phyloP scores from a whole-genome alignment of 1,140 invertebrate genomes.

The Berghia stephanieae region DNA sequence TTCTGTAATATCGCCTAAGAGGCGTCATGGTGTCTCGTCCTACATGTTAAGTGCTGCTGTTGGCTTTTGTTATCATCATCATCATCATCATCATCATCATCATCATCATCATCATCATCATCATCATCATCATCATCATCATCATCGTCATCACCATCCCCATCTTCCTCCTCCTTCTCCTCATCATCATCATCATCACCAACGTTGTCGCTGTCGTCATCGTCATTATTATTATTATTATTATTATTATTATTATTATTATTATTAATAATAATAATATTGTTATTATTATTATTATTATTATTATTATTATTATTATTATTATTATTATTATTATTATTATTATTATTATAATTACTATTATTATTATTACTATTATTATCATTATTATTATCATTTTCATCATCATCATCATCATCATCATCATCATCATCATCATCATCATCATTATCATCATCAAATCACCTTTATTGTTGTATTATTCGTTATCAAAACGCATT shows the following conservation, averaged over 20 bases:
- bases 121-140: neutral
- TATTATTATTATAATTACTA: too few species aligned
- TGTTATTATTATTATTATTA: neutral
- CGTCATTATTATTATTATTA: neutral
- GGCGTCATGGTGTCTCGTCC: too few species aligned
- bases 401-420: constrained; percentile 3
- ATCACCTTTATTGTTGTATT: neutral
- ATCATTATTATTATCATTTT: too few species aligned
- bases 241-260: neutral
- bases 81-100: constrained; percentile 11
- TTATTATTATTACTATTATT: too few species aligned
- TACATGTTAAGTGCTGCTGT: neutral
- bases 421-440: constrained; percentile 23
- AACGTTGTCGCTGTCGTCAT: neutral
- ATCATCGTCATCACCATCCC: neutral
- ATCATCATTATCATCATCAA: constrained; percentile 37
- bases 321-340: too few species aligned
- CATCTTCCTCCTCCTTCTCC: neutral
- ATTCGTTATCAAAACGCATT: neutral
- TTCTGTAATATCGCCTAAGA: too few species aligned
- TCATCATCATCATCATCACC: neutral
- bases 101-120: constrained; percentile 9
- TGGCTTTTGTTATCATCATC: neutral
- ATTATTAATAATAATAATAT: neutral
- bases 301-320: too few species aligned